Evolutionary conservation across 2,797 vertebrate species (phyloP).

Genomic region (Pseudocheirus occidentalis): DNA sequence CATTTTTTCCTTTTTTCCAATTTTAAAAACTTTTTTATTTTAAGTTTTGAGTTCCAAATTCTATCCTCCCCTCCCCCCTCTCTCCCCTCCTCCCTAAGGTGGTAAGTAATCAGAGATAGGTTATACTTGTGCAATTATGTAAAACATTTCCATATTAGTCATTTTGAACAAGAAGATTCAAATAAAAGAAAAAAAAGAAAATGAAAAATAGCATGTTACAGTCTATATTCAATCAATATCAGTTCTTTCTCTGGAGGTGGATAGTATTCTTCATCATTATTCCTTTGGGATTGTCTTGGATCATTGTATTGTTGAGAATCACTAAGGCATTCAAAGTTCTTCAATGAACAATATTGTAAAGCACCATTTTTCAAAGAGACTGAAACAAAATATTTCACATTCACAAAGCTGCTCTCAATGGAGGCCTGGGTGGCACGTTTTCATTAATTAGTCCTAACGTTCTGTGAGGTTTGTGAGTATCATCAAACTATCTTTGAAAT

Average conservation of each 20-base stretch:
- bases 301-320: background rate
- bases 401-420: background rate
- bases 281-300: background rate
- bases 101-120: background rate
- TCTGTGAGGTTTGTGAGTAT: background rate
- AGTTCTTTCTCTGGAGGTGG: background rate
- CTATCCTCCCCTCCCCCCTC: background rate
- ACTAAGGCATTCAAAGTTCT: background rate
- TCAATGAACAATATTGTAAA: background rate
- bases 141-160: background rate
- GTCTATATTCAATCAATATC: no score
- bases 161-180: background rate
- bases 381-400: background rate
- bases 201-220: background rate
- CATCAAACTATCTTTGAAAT: background rate
- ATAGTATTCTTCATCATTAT: background rate
- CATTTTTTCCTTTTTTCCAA: background rate
- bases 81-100: background rate
- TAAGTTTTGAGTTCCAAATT: background rate
- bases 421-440: background rate
- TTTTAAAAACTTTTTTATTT: background rate
- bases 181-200: background rate
- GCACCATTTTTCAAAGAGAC: background rate
- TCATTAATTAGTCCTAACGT: background rate
- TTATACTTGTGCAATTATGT: background rate